Conservation (phyloP, 2,113 vertebrate genomes). For the Himantopus leucocephalus region DNA sequence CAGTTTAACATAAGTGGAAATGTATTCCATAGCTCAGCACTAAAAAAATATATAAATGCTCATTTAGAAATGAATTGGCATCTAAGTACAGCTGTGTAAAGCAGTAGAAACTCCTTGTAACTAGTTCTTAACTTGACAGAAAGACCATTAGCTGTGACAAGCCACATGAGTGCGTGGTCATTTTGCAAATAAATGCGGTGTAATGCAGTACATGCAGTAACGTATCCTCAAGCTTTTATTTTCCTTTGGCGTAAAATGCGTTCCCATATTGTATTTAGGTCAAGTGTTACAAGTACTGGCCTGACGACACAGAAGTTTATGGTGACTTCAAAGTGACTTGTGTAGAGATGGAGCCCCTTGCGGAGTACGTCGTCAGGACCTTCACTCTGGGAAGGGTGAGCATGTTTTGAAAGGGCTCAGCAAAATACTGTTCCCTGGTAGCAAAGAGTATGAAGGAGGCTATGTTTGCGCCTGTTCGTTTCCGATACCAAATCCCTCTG, state of each 20-base stretch:
- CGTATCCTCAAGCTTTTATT: background rate
- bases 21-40: background rate
- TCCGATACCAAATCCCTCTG: background rate
- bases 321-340: conserved; percentile 98
- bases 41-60: background rate
- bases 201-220: background rate
- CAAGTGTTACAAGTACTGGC: conserved; percentile 99
- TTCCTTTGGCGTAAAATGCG: background rate
- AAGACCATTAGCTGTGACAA: background rate
- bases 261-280: conserved; percentile 77
- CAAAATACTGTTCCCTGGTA: background rate
- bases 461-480: background rate
- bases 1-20: background rate
- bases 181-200: background rate
- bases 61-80: background rate
- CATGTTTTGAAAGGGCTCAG: background rate
- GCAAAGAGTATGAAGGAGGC: background rate
- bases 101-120: background rate
- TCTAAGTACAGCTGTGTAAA: background rate
- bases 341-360: conserved; percentile 93
- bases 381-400: conserved; percentile 97
- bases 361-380: conserved; percentile 95
- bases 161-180: background rate
- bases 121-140: background rate
- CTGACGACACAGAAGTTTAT: conserved; percentile 95